These are phyloP conservation scores for Myioborus miniatus DNA, from an alignment of 2,797 vertebrate species.

Conservation along the genomic window DNA sequence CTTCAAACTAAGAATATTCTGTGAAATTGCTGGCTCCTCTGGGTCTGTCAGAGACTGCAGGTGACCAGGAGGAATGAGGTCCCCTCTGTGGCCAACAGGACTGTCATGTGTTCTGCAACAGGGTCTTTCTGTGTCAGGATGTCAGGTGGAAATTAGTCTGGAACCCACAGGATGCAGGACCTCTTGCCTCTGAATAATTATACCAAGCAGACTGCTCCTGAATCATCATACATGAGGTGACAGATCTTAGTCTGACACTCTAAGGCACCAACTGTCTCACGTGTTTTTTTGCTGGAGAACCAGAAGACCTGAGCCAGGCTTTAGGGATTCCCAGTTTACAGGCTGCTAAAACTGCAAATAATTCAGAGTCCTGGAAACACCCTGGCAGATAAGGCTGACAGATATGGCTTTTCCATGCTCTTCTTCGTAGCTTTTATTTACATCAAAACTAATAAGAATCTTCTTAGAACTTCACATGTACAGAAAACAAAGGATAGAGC, in stretches of 20 bases:
- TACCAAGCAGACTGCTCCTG: neutral
- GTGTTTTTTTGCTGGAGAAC: neutral
- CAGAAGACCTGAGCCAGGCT: neutral
- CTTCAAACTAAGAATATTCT: neutral
- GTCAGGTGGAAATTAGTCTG: neutral
- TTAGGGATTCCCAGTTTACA: neutral
- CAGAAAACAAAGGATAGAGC: neutral
- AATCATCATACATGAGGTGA: neutral
- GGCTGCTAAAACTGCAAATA: neutral
- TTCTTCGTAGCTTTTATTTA: neutral
- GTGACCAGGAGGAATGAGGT: neutral
- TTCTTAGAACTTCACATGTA: neutral
- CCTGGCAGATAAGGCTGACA: neutral
- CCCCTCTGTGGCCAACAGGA: accelerated
- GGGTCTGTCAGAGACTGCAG: neutral
- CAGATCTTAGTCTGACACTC: neutral
- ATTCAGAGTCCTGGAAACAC: neutral
- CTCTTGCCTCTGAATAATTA: neutral
- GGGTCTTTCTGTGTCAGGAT: neutral
- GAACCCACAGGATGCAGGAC: neutral
- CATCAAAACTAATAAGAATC: neutral
- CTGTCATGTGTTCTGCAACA: neutral
- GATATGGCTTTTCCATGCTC: neutral
- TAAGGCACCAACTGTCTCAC: neutral
- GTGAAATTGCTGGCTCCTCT: neutral